Evolutionary conservation across 2,888 invertebrate species (phyloP).

Genomic region (Galerucella nymphaeae): DNA sequence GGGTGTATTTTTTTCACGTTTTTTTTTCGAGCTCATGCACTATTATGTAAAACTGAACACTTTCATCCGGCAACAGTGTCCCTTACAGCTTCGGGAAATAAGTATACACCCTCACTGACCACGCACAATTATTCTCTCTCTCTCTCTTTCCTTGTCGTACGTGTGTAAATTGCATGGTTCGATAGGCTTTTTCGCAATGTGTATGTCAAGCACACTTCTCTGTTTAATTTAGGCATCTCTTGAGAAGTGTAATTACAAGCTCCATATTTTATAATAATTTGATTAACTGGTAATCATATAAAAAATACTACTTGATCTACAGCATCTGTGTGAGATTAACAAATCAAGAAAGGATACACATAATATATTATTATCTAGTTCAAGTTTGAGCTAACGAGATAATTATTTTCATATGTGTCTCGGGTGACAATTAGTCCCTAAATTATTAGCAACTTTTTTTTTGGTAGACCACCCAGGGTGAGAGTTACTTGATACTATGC

Average conservation of each 20-base stretch:
- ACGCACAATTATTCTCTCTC: too few relatives aligned
- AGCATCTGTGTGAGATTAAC: constrained; percentile 31
- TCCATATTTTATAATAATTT: neutral
- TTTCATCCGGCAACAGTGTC: too few relatives aligned
- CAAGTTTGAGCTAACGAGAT: constrained; percentile 34
- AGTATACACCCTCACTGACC: too few relatives aligned
- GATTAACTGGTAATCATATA: too few relatives aligned
- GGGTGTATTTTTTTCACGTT: too few relatives aligned
- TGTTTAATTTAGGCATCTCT: neutral
- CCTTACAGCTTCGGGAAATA: too few relatives aligned
- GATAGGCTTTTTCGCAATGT: too few relatives aligned
- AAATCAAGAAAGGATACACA: constrained; percentile 14
- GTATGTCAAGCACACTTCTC: too few relatives aligned
- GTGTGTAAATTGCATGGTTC: too few relatives aligned
- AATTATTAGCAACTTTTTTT: constrained; percentile 42
- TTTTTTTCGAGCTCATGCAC: too few relatives aligned
- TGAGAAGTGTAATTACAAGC: neutral
- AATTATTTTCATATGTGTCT: constrained; percentile 44
- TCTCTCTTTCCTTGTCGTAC: too few relatives aligned
- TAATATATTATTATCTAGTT: constrained; percentile 6
- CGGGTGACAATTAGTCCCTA: constrained; percentile 42
- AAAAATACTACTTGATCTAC: neutral
- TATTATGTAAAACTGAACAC: too few relatives aligned
- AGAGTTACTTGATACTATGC: constrained; percentile 40
- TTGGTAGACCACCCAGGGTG: constrained; percentile 42